These are phyloP conservation scores for Ips nitidus DNA, from an alignment of 1,140 invertebrate species.

Conservation along the genomic window DNA sequence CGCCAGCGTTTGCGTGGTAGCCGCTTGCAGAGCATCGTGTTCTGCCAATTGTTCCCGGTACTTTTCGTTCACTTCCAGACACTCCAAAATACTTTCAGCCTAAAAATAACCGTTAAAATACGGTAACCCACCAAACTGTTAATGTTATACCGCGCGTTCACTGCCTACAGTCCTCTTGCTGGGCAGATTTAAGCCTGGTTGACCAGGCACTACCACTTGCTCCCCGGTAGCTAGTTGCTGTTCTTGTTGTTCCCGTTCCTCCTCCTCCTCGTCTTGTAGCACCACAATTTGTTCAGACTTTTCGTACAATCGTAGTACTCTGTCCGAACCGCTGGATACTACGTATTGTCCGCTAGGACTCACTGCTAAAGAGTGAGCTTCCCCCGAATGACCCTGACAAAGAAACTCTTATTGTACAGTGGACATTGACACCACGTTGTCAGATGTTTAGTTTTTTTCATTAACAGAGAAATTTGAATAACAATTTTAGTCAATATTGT, in stretches of 20 bases:
- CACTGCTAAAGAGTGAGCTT: slow-evolving; percentile 74
- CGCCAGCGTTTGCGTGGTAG: slow-evolving; percentile 44
- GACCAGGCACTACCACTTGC: slow-evolving; percentile 63
- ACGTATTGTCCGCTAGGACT: slow-evolving; percentile 80
- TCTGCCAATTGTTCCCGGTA: slow-evolving; percentile 61
- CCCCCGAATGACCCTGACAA: slow-evolving; percentile 73
- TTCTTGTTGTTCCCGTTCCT: slow-evolving; percentile 75
- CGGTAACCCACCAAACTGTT: background rate
- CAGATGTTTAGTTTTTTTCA: no score
- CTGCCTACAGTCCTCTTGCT: slow-evolving; percentile 89
- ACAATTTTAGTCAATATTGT: background rate
- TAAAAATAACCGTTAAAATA: slow-evolving; percentile 49
- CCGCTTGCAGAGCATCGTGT: slow-evolving; percentile 47
- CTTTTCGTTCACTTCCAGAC: slow-evolving; percentile 76
- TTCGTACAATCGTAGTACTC: slow-evolving; percentile 84
- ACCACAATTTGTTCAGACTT: slow-evolving; percentile 88
- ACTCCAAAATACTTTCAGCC: slow-evolving; percentile 89
- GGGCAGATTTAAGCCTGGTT: slow-evolving; percentile 76
- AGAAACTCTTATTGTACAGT: background rate
- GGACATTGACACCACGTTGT: background rate
- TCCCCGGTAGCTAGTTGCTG: slow-evolving; percentile 71
- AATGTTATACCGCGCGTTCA: slow-evolving; percentile 67
- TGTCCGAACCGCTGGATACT: slow-evolving; percentile 85
- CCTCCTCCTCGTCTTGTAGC: slow-evolving; percentile 88
- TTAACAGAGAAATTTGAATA: background rate